Conservation (phyloP, 2,113 vertebrate genomes). For the Telmatochromis bifrenatus region DNA sequence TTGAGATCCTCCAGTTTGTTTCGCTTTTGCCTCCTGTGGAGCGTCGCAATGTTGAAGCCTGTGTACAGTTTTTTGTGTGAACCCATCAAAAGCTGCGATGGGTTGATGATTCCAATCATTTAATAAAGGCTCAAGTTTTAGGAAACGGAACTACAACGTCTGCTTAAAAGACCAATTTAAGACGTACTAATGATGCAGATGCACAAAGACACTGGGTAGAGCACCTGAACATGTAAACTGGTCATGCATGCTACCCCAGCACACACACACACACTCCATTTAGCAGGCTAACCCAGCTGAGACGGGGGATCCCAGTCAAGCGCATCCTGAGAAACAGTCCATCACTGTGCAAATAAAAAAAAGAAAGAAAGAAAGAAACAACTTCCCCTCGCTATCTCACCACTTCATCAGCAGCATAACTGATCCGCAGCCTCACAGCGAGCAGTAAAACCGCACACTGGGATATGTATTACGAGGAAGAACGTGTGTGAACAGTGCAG, state of each 20-base stretch:
- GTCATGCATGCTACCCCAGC: not conserved
- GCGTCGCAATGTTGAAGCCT: rapidly evolving
- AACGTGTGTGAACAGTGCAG: not conserved
- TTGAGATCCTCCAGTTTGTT: not conserved
- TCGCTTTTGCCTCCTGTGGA: not conserved
- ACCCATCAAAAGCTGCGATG: not conserved
- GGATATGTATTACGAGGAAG: not conserved
- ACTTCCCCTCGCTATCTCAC: not conserved
- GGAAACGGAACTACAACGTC: rapidly evolving
- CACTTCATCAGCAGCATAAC: not conserved
- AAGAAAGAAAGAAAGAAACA: rapidly evolving
- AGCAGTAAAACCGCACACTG: rapidly evolving
- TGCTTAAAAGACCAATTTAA: not conserved
- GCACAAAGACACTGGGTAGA: not conserved
- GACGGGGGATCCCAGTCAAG: not conserved
- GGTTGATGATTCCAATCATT: not conserved
- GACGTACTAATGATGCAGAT: not conserved
- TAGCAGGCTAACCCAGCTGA: not conserved
- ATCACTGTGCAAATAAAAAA: not conserved
- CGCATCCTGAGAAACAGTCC: not conserved
- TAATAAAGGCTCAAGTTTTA: not conserved
- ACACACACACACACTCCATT: not conserved
- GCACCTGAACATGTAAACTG: not conserved
- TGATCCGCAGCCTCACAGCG: not conserved
- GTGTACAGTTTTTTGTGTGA: too few species aligned